Base-by-base conservation (phyloP, 2,888 invertebrate genomes). In the Nemotelus nigrinus region DNA sequence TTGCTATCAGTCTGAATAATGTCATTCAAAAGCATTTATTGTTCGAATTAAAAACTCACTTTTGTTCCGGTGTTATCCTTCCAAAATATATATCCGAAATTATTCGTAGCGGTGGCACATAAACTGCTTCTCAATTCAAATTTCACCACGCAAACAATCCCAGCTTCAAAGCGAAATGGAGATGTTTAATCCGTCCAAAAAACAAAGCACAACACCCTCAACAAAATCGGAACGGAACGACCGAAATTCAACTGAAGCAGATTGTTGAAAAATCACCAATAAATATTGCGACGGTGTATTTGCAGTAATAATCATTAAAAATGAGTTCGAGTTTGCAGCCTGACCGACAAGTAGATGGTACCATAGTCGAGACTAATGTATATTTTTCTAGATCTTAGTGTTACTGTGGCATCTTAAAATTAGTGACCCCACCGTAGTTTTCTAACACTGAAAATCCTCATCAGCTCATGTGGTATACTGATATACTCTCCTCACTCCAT, bases 211-310 rank as follows among this genome's bases (percentile, higher is more conserved):
- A 6, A 41, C 43, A 63, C 63, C 39, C 43, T 44, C 7, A 43
- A 41, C 8, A 50, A 50, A 5, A 50, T 7, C 43, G 60, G 2
- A 60, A 10, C n/a, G 60, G 47, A 39, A 43, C 53, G 58, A 64
- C 43, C 45, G 2, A 63, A 43, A 58, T 64, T 64, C 63, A 76
- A 76, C 76, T 76, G 76, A 65, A 63, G 53, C 6, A 43, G 7
- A 43, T 64, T 64, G 55, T 43, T 39, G 55, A 58, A 65, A 76
- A 64, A 55, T 43, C 45, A 50, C 65, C 76, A 76, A 53, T 76
- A 76, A 76, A 76, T 76, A 76, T 63, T n/a, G 50, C 3, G 7
- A 53, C 64, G 7, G 10, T n/a, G 5, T 76, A 53, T 76, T 76
- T 76, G 76, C 76, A 41, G 39, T 25, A 43, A 25, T 25, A 53